Conservation (phyloP, 2,113 vertebrate species). For the Cygnus buccinator region DNA sequence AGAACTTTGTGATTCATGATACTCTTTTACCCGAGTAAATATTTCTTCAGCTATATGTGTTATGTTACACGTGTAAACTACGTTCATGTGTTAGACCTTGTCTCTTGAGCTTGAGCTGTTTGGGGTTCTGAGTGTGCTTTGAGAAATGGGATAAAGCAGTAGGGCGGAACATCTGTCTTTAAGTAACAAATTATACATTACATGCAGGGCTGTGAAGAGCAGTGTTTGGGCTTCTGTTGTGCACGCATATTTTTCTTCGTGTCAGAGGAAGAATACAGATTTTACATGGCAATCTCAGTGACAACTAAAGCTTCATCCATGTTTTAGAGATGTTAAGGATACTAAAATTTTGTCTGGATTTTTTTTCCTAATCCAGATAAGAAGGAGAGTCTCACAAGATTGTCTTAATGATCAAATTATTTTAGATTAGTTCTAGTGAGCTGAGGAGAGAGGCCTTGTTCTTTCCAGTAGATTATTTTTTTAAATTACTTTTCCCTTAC, state of each 20-base stretch:
- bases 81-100: not conserved
- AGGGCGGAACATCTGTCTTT: rapidly evolving
- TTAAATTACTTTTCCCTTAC: not conserved
- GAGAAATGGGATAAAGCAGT: not conserved
- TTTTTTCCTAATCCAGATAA: not conserved
- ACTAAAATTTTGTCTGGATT: not conserved
- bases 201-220: not conserved
- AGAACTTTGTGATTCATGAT: not conserved
- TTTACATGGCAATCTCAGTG: not conserved
- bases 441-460: not conserved
- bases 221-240: not conserved
- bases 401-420: not conserved
- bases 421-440: not conserved
- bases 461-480: not conserved
- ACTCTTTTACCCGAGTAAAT: not conserved
- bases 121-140: not conserved
- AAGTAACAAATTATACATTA: not conserved
- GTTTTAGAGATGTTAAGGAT: not conserved
- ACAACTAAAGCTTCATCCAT: not conserved
- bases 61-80: not conserved
- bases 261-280: not conserved
- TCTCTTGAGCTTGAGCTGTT: not conserved
- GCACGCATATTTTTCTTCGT: not conserved
- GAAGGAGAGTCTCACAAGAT: not conserved
- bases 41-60: not conserved